Conservation (phyloP, 2,797 vertebrate species). For the Peromyscus attwateri region DNA sequence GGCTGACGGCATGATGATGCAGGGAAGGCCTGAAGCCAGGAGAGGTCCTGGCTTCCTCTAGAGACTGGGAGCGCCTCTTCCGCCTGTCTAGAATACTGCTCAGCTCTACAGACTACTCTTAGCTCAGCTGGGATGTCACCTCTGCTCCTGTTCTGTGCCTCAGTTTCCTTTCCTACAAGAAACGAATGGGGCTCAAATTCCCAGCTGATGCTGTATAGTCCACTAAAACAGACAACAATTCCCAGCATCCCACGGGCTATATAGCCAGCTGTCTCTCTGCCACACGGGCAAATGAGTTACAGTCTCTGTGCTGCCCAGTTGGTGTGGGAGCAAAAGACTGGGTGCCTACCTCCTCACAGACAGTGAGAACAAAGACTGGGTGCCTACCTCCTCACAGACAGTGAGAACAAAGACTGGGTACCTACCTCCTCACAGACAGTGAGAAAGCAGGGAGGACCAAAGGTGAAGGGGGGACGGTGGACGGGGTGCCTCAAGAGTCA, state of each 20-base stretch:
- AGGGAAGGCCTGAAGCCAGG: not conserved
- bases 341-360: no score
- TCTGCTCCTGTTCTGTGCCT: not conserved
- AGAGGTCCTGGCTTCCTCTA: not conserved
- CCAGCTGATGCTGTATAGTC: not conserved
- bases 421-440: not conserved
- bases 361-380: no score
- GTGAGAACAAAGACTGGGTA: no score
- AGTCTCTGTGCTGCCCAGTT: not conserved
- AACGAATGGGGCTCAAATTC: not conserved
- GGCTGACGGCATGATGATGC: fast-evolving
- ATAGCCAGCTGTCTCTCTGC: fast-evolving
- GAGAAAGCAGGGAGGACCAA: not conserved
- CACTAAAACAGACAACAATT: not conserved
- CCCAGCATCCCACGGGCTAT: not conserved
- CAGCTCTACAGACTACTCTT: not conserved
- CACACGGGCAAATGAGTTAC: fast-evolving
- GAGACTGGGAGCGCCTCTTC: fast-evolving
- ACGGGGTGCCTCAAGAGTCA: not conserved
- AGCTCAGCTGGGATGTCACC: fast-evolving
- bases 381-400: no score
- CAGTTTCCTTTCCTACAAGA: not conserved
- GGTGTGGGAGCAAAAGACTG: not conserved
- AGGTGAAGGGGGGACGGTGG: not conserved
- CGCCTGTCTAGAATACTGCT: not conserved